Evolutionary conservation across 2,888 invertebrate genomes (phyloP), one percentile per base, ranked within the genome.

Genomic region (Hydrotaea cyrtoneurina): DNA sequence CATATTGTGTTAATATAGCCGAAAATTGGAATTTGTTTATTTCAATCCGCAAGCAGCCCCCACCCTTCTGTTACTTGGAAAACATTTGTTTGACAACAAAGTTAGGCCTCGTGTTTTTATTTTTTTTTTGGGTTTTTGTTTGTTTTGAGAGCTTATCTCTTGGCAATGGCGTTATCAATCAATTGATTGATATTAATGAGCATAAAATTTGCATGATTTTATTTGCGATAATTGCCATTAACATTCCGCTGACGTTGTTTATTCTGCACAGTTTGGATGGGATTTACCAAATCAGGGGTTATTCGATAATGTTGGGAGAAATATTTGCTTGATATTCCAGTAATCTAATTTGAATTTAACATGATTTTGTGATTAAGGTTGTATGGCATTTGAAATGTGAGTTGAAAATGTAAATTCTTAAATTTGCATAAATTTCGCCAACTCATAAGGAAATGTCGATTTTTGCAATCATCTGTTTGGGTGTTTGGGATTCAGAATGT

Each of bases 111-210:
- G 59, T 23, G 19, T 43, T 77, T 59, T 55, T 72, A 73, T 72
- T 69, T 31, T 69, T 43, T 11, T 19, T 23, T 21, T 1, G 21
- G n/a, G 79, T 59, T 55, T 72, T 73, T 72, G 59, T 31, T 69
- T 43, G 7, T 19, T 23, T 21, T 1, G 21, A 26, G 26, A 26
- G 59, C 26, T 19, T 55, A 21, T 55, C 23, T 10, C 21, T 10
- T 15, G 36, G 39, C 8, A 31, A 15, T 19, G 21, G 15, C 17
- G 50, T 46, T 86, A 91, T 91, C 89, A 89, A 90, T 89, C 90
- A 90, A 88, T 90, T 91, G 88, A 90, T 90, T 90, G 91, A 90
- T 89, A 91, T 90, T 91, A 90, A 90, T 91, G 90, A 90, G 88
- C 88, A 75, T 78, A 79, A 88, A 90, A 91, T 91, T 91, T 90